Conservation (phyloP, 2,797 vertebrate genomes). For the Lutjanus argentimaculatus region DNA sequence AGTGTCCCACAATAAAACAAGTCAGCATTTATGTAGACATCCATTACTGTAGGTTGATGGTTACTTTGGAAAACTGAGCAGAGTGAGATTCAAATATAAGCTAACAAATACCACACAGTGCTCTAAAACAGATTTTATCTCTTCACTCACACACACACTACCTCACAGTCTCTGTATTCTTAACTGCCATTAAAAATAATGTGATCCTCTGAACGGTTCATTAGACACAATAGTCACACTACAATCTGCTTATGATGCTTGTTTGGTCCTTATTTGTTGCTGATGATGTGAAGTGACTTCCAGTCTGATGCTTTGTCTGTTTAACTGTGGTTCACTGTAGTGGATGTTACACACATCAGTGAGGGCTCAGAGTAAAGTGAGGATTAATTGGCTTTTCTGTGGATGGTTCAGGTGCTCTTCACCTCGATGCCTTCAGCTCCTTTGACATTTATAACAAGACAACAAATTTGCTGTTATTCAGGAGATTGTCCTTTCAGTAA, state of each 20-base stretch:
- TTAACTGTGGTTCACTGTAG: not conserved
- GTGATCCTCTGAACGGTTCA: not conserved
- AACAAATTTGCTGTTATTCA: not conserved
- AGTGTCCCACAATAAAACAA: not conserved
- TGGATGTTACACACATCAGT: not conserved
- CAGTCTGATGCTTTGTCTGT: not conserved
- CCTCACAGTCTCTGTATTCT: constrained; percentile 19
- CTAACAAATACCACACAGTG: not conserved
- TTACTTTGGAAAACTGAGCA: constrained; percentile 1
- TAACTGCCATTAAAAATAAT: not conserved
- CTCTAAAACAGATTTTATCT: not conserved
- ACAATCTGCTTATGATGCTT: not conserved
- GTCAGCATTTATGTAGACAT: not conserved
- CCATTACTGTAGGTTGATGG: not conserved
- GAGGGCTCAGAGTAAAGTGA: not conserved
- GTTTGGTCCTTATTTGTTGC: not conserved
- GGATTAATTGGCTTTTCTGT: not conserved
- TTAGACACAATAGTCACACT: not conserved
- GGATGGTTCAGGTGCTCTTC: not conserved
- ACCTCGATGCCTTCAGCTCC: not conserved
- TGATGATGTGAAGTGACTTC: not conserved
- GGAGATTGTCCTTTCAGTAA: not conserved
- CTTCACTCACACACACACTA: constrained; percentile 25
- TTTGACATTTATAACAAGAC: not conserved
- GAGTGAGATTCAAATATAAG: not conserved